Evolutionary conservation across 2,888 invertebrate genomes (phyloP).

Genomic region (Drosophila mimica): DNA sequence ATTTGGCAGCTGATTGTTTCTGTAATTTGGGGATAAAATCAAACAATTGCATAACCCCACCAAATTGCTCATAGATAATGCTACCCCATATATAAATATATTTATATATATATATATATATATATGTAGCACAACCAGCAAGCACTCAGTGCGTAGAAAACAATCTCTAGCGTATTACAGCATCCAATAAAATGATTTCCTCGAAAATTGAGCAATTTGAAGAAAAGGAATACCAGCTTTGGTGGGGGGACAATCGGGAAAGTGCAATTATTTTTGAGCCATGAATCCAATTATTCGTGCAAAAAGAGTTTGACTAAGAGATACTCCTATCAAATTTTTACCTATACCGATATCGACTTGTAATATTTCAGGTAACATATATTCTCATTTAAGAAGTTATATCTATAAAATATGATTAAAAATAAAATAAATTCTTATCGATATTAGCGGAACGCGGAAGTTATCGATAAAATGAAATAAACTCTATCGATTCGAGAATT

Average conservation of each 20-base stretch:
- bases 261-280: background rate
- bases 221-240: background rate
- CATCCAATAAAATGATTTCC: conserved; percentile 1
- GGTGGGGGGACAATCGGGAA: background rate
- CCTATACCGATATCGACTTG: too few species aligned
- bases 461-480: background rate
- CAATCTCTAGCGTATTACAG: background rate
- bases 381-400: background rate
- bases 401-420: background rate
- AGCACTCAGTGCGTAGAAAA: conserved; percentile 16
- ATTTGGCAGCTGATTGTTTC: conserved; percentile 35
- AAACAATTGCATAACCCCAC: conserved; percentile 41
- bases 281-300: background rate
- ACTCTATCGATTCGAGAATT: background rate
- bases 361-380: background rate
- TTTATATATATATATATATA: too few species aligned
- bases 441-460: background rate
- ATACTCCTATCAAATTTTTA: background rate
- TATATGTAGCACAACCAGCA: background rate
- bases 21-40: conserved; percentile 40
- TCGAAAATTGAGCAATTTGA: conserved; percentile 3
- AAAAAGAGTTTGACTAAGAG: background rate
- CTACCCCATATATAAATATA: background rate
- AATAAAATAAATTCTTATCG: background rate
- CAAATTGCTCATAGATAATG: conserved; percentile 27